Evolutionary conservation across 2,888 invertebrate genomes (phyloP).

Genomic region (Lepidochrysops patricia): DNA sequence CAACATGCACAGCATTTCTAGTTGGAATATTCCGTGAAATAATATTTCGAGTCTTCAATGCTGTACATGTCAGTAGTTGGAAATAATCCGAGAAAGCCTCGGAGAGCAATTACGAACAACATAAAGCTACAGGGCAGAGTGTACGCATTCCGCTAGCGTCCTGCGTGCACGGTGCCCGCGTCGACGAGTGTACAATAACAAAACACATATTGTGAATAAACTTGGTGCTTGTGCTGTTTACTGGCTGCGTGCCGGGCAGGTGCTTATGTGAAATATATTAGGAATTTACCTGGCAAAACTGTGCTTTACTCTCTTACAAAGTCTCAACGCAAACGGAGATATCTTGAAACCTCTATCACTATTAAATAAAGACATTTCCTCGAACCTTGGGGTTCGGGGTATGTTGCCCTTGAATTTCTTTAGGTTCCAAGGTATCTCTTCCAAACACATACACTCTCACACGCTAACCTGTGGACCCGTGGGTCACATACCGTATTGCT

Average conservation of each 20-base stretch:
- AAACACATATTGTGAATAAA: constrained; percentile 73
- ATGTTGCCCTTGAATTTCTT: too few relatives aligned
- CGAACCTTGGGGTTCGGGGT: not conserved
- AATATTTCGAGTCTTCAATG: constrained; percentile 24
- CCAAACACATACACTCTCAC: constrained; percentile 5
- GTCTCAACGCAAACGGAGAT: constrained; percentile 31
- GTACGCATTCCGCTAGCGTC: constrained; percentile 36
- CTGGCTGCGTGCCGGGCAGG: constrained; percentile 75
- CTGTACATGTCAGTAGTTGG: constrained; percentile 41
- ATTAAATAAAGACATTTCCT: not conserved
- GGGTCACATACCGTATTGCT: constrained; percentile 93
- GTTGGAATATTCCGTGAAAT: constrained; percentile 16
- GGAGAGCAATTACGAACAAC: constrained; percentile 61
- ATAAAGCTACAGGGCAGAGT: constrained; percentile 67
- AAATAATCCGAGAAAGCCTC: constrained; percentile 44
- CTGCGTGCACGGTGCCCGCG: constrained; percentile 59
- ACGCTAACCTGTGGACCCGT: constrained; percentile 1
- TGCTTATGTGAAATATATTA: constrained; percentile 70
- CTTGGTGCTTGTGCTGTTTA: constrained; percentile 72
- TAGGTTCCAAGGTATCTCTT: constrained; percentile 1
- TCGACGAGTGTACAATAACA: constrained; percentile 68
- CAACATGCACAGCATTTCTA: constrained; percentile 40
- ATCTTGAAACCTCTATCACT: constrained; percentile 3
- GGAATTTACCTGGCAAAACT: constrained; percentile 62
- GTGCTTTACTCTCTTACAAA: constrained; percentile 47